Base-by-base conservation (phyloP, 2,888 invertebrate genomes). In the Callosobruchus maculatus region DNA sequence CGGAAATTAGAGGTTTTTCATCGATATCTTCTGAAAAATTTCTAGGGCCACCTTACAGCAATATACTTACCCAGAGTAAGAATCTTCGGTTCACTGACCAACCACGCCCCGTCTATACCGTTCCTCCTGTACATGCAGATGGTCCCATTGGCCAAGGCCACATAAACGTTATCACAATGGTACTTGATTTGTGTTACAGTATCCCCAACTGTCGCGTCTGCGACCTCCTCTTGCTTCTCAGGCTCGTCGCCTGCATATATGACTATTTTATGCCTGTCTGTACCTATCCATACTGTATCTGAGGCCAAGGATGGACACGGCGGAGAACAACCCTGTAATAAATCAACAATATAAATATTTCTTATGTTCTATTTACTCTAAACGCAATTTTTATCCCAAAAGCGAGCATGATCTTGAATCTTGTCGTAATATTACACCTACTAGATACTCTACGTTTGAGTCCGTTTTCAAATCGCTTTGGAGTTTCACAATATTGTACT, bases 281-380 rank as follows among this genome's bases (percentile, higher is more conserved):
- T 97, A 73, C 96, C 97, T 90, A 97, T 93, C 97, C 97, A 97
- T n/a, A 97, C 94, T 71, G 94, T 92, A 87, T 95, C 95, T 0
- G 86, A 84, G 2, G 88, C 86, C 21, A 88, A 74, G 78, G 89
- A 89, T 80, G 85, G 83, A 74, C 84, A 82, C 73, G 85, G 76
- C 77, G 82, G 74, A 82, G 80, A 73, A 67, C 78, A 74, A 66
- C 79, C 78, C 49, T 49, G 13, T 13, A 49, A 49, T 0, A 49
- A 18, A 30, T 5, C 30, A 30, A n/a, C 30, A 30, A 30, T 9
- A 30, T 30, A 30, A n/a, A n/a, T n/a, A n/a, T n/a, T n/a, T n/a
- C n/a, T n/a, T n/a, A n/a, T n/a, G n/a, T n/a, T n/a, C n/a, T n/a
- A n/a, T n/a, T n/a, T n/a, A n/a, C n/a, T n/a, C n/a, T n/a, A n/a